These are phyloP conservation scores for Lepidocyrtoides sp. DNA, from an alignment of 2,888 invertebrate species.

Conservation along the genomic window DNA sequence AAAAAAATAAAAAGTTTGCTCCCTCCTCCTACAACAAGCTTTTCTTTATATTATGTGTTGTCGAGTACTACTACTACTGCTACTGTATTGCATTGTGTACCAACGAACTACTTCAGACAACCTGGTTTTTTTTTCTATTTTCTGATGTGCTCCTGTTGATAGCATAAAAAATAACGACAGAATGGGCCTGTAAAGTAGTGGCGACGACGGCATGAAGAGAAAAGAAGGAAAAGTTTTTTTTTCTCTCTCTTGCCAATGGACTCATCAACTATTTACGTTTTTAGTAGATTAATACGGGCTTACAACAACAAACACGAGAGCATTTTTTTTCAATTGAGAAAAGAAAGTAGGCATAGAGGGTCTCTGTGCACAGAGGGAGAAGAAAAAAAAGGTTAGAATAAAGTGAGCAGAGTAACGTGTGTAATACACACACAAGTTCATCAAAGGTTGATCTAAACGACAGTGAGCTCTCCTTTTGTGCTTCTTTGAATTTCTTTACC, in stretches of 20 bases:
- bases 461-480: no score
- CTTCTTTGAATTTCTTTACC: no score
- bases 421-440: no score
- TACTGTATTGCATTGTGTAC: background rate
- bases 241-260: no score
- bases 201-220: background rate
- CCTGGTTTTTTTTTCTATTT: conserved; percentile 34
- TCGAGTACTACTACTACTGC: no score
- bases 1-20: background rate
- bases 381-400: no score
- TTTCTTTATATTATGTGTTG: background rate
- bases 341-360: background rate
- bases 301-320: conserved; percentile 11
- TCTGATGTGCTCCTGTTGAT: conserved; percentile 10
- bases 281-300: conserved; percentile 67
- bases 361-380: no score
- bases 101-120: background rate
- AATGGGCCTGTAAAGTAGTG: background rate
- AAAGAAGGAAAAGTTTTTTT: conserved; percentile 13
- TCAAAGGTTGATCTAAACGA: no score
- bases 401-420: no score
- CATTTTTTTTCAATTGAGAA: conserved; percentile 1
- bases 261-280: conserved; percentile 74
- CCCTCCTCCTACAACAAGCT: conserved; percentile 4
- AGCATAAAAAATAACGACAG: conserved; percentile 16